Conservation (phyloP, 2,888 invertebrate genomes). For the Aphodius sticticus region DNA sequence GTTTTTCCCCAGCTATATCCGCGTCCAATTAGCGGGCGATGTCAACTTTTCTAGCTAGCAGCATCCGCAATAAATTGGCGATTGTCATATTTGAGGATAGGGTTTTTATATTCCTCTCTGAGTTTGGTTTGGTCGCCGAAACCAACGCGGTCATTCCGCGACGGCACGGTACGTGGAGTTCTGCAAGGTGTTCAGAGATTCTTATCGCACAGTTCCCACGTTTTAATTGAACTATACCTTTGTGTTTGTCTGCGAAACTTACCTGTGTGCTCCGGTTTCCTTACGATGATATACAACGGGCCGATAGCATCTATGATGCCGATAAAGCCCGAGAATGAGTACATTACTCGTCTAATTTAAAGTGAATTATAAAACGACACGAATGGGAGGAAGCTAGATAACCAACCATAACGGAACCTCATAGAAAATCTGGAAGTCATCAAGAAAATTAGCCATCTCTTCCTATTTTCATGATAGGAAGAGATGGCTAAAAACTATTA, state of each 20-base stretch:
- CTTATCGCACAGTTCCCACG: slow-evolving; percentile 43
- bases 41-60: neutral
- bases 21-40: neutral
- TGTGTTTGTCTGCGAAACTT: slow-evolving; percentile 5
- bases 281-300: slow-evolving; percentile 35
- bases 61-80: neutral
- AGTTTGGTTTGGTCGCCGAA: neutral
- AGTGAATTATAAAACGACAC: neutral
- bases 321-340: slow-evolving; percentile 33
- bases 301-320: slow-evolving; percentile 31
- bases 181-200: slow-evolving; percentile 42
- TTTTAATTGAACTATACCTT: slow-evolving; percentile 42
- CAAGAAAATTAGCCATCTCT: neutral
- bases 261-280: slow-evolving; percentile 11
- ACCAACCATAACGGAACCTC: neutral
- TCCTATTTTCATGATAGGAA: too few relatives aligned
- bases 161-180: slow-evolving; percentile 26
- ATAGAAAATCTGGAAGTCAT: neutral
- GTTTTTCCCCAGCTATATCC: neutral
- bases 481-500: too few relatives aligned
- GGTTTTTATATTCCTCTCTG: too few relatives aligned
- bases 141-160: slow-evolving; percentile 32
- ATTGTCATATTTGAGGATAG: slow-evolving; percentile 9
- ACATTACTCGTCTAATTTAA: slow-evolving; percentile 26
- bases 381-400: neutral